Percentiles rank a stretch among this genome's conserved stretches.
Conservation (phyloP, 2,797 vertebrate species). For the Paramormyrops hopkinsi region DNA sequence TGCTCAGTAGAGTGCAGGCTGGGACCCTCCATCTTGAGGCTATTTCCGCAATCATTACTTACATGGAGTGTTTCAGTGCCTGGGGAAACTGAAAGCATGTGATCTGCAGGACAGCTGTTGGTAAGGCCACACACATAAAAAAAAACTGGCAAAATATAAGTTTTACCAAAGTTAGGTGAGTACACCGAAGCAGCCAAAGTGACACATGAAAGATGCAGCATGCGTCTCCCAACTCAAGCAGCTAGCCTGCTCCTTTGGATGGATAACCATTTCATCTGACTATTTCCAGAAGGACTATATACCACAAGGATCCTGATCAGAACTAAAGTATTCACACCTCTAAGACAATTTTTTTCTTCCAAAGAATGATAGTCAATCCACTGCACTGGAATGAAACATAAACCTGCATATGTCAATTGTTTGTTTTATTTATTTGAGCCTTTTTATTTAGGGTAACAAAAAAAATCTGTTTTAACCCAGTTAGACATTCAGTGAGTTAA, state of each 20-base stretch:
- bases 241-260: neutral
- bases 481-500: neutral
- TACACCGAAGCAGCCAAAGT: neutral
- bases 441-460: neutral
- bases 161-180: neutral
- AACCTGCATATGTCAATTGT: neutral
- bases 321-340: neutral
- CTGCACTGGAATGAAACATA: neutral
- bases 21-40: neutral
- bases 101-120: neutral
- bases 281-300: neutral
- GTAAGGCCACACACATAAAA: neutral
- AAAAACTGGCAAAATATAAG: neutral
- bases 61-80: neutral
- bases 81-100: neutral
- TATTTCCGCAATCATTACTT: neutral
- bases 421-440: neutral
- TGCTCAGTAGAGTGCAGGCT: neutral
- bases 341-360: neutral
- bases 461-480: neutral
- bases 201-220: neutral
- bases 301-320: neutral
- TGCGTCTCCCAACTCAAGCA: neutral
- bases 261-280: neutral
- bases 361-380: neutral